These are phyloP conservation scores for Leontopithecus rosalia DNA, from an alignment of 2,797 vertebrate genomes.

Conservation along the genomic window DNA sequence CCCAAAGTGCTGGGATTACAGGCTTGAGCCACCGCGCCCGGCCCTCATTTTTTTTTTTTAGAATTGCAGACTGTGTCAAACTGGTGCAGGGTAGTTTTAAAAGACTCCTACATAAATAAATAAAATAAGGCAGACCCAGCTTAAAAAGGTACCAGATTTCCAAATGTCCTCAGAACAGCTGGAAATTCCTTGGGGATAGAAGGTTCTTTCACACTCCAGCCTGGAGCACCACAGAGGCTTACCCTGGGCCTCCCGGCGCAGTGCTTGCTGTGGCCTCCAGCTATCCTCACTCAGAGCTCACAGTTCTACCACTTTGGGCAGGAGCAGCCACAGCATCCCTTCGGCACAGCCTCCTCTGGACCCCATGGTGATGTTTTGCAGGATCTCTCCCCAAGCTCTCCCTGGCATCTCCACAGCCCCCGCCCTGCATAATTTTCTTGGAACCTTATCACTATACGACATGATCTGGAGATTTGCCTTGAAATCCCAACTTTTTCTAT, in stretches of 20 bases:
- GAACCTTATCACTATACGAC: rapidly evolving
- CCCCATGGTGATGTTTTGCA: rapidly evolving
- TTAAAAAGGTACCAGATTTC: not conserved
- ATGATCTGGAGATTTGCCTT: not conserved
- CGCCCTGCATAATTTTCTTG: not conserved
- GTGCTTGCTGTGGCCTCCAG: rapidly evolving
- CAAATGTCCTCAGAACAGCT: not conserved
- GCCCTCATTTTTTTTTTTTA: not conserved
- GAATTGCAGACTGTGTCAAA: not conserved
- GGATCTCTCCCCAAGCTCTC: not conserved
- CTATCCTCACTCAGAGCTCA: rapidly evolving
- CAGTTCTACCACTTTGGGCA: rapidly evolving
- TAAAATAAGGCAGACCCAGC: not conserved
- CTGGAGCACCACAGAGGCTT: too few species aligned
- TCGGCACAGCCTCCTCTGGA: rapidly evolving
- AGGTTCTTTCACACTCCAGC: not conserved
- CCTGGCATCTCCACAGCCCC: not conserved
- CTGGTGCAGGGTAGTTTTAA: not conserved
- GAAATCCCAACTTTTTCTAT: not conserved
- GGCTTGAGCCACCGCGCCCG: too few species aligned
- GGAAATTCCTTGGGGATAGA: not conserved
- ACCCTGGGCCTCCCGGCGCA: rapidly evolving
- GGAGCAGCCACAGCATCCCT: rapidly evolving
- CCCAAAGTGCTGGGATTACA: too few species aligned
- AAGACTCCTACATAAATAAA: not conserved